phyloP scores from a whole-genome alignment of 1,140 invertebrate genomes.

The Heliconius hewitsoni region DNA sequence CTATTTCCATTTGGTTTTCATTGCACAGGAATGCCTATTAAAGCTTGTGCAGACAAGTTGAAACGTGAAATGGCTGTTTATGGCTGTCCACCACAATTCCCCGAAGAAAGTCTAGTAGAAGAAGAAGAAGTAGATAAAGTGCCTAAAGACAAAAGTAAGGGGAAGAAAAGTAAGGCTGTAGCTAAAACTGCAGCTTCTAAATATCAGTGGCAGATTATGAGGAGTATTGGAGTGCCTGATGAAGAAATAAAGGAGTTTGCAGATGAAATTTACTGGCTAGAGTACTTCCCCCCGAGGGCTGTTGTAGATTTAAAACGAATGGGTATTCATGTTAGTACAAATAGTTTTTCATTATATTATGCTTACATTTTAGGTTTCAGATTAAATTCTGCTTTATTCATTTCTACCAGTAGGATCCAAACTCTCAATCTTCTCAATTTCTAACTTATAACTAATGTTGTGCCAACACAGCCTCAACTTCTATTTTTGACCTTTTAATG shows the following conservation, averaged over 20 bases:
- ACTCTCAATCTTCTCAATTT: too few relatives aligned
- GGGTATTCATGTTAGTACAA: constrained; percentile 91
- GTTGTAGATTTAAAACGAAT: constrained; percentile 93
- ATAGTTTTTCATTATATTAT: not conserved
- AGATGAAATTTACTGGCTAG: constrained; percentile 94
- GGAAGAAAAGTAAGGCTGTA: constrained; percentile 99
- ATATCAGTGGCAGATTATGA: constrained; percentile 99
- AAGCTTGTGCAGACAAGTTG: constrained; percentile 98
- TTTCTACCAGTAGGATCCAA: too few relatives aligned
- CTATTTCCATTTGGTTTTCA: constrained; percentile 99
- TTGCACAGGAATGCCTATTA: constrained; percentile 98
- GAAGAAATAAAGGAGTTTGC: constrained; percentile 97
- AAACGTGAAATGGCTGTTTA: constrained; percentile 95
- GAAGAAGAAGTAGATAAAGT: constrained; percentile 83
- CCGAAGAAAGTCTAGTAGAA: constrained; percentile 81
- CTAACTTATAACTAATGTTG: too few relatives aligned
- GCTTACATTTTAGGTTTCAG: not conserved
- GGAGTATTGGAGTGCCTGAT: constrained; percentile 93
- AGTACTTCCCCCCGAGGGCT: constrained; percentile 97
- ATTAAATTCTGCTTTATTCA: too few relatives aligned
- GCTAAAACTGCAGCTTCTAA: constrained; percentile 95
- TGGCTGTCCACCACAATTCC: constrained; percentile 97
- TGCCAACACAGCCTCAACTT: too few relatives aligned
- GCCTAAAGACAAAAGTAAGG: constrained; percentile 97
- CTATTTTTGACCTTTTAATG: too few relatives aligned